These are phyloP conservation scores for Iguana delicatissima DNA, from an alignment of 2,797 vertebrate species.

Conservation along the genomic window DNA sequence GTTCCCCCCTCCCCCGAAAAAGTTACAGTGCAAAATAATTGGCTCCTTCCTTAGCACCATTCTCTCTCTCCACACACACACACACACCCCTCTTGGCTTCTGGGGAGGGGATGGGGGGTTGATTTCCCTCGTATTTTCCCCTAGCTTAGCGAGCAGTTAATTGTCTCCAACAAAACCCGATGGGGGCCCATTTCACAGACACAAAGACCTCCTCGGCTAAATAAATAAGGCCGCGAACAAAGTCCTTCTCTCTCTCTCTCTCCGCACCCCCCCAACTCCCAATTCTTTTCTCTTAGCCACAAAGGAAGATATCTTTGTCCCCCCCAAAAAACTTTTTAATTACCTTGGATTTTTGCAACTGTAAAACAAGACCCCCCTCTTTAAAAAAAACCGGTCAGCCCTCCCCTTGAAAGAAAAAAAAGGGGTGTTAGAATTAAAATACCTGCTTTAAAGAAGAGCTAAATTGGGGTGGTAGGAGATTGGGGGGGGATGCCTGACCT, in stretches of 20 bases:
- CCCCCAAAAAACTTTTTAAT: constrained; percentile 78
- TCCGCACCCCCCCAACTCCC: constrained; percentile 66
- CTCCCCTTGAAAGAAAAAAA: constrained; percentile 56
- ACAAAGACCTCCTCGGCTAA: constrained; percentile 95
- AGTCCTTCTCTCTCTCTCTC: constrained; percentile 86
- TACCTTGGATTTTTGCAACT: constrained; percentile 81
- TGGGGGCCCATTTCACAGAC: constrained; percentile 92
- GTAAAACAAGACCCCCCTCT: constrained; percentile 49
- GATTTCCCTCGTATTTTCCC: constrained; percentile 91
- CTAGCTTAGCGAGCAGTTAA: constrained; percentile 89
- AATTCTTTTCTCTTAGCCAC: constrained; percentile 68
- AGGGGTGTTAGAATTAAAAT: constrained; percentile 75
- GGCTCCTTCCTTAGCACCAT: constrained; percentile 85
- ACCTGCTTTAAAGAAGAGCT: constrained; percentile 74
- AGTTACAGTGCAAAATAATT: constrained; percentile 73
- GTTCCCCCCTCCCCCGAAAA: too few relatives aligned
- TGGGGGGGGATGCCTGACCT: too few relatives aligned
- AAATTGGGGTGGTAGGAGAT: neutral
- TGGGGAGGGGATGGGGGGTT: neutral
- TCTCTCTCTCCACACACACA: constrained; percentile 40
- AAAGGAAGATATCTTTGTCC: constrained; percentile 63
- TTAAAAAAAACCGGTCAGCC: constrained; percentile 13
- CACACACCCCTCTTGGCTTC: neutral
- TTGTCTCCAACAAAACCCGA: constrained; percentile 93
- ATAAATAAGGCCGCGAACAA: constrained; percentile 96